Conservation (phyloP, 2,888 invertebrate genomes). For the Myopa tessellatipennis region DNA sequence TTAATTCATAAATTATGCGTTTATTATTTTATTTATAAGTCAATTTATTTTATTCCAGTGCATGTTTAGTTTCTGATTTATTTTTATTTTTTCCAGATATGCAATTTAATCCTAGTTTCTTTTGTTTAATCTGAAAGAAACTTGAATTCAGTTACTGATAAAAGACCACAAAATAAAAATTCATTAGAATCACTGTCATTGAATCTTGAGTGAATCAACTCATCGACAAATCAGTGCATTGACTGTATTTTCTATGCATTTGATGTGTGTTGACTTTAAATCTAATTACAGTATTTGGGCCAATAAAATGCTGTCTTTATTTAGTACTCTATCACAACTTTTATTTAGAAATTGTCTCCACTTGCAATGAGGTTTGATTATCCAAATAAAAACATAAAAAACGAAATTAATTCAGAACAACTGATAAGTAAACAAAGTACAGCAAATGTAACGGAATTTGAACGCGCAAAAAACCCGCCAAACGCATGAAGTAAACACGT, state of each 20-base stretch:
- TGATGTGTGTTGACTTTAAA: too few species aligned
- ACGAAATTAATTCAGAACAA: background rate
- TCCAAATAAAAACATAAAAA: background rate
- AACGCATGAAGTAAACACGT: constrained; percentile 16
- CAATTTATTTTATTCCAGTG: background rate
- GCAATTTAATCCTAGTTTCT: too few species aligned
- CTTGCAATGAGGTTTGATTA: too few species aligned
- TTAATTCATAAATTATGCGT: too few species aligned
- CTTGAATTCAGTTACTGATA: too few species aligned
- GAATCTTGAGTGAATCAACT: too few species aligned
- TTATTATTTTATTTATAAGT: background rate
- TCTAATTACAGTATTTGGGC: too few species aligned
- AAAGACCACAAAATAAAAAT: constrained; percentile 3
- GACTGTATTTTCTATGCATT: background rate
- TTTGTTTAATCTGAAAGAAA: too few species aligned
- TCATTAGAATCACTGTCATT: background rate
- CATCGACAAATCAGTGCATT: background rate
- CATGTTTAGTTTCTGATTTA: background rate
- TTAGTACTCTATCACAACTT: too few species aligned
- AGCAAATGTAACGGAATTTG: background rate
- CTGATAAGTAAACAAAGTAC: background rate
- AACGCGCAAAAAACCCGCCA: constrained; percentile 19
- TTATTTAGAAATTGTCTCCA: too few species aligned
- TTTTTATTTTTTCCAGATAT: background rate
- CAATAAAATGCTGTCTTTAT: background rate